Conservation (phyloP, 2,888 invertebrate species). For the Synergus japonicus region DNA sequence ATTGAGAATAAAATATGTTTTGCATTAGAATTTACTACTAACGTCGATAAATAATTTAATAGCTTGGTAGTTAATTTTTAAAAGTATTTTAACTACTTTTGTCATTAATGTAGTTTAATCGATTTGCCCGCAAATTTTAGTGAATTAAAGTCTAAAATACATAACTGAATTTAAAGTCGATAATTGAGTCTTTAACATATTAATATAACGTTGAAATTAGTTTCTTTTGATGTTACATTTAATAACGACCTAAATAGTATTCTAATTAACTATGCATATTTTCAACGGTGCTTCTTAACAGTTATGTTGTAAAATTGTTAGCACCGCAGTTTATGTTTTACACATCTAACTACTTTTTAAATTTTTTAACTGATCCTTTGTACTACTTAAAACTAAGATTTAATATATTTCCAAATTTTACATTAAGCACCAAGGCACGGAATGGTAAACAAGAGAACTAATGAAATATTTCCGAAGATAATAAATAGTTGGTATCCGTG, state of each 20-base stretch:
- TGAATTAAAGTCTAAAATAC: conserved; percentile 12
- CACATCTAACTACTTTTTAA: conserved; percentile 8
- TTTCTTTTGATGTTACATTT: not conserved
- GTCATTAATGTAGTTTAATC: conserved; percentile 20
- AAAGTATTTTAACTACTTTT: conserved; percentile 3
- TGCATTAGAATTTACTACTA: conserved; percentile 21
- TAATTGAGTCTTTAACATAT: conserved; percentile 21
- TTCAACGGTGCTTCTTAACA: conserved; percentile 22
- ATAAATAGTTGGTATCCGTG: conserved; percentile 15
- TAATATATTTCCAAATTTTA: conserved; percentile 39
- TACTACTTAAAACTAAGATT: conserved; percentile 52
- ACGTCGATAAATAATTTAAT: conserved; percentile 33
- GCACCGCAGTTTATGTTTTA: conserved; percentile 15
- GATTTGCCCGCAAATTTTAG: not conserved
- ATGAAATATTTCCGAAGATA: conserved; percentile 15
- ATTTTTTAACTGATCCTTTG: conserved; percentile 55
- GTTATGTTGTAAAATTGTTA: conserved; percentile 17
- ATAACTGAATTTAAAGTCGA: conserved; percentile 20
- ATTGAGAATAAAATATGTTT: conserved; percentile 4
- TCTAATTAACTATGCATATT: conserved; percentile 23
- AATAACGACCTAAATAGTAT: conserved; percentile 20
- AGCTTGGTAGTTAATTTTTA: conserved; percentile 19
- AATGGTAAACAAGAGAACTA: conserved; percentile 2
- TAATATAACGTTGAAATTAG: not conserved
- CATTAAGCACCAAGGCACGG: conserved; percentile 39